A percentile compares a stretch with the other conserved stretches of the same genome.
These are phyloP conservation scores for Xestia xanthographa DNA, from an alignment of 2,888 invertebrate genomes.

Conservation along the genomic window DNA sequence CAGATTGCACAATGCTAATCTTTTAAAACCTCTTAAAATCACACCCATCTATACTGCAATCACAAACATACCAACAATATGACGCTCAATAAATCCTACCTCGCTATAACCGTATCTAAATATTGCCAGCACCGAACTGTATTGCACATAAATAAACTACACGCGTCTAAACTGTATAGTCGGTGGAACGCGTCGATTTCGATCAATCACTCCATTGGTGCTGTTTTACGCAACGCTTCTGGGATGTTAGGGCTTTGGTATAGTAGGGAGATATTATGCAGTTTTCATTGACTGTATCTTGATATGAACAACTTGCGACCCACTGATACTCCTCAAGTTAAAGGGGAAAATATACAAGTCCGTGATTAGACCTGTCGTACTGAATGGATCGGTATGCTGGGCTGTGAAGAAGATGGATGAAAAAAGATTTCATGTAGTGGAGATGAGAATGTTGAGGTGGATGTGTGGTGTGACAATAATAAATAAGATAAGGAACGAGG, in stretches of 20 bases:
- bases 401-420: too few relatives aligned
- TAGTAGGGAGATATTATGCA: too few relatives aligned
- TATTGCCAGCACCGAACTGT: slow-evolving; percentile 24
- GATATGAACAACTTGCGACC: too few relatives aligned
- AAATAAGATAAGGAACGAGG: too few relatives aligned
- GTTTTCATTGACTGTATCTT: not conserved
- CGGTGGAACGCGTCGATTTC: slow-evolving; percentile 41
- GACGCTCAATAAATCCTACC: slow-evolving; percentile 41
- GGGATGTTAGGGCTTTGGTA: slow-evolving; percentile 19
- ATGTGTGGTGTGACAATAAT: too few relatives aligned
- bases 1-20: not conserved
- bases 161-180: slow-evolving; percentile 8
- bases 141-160: slow-evolving; percentile 49
- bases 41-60: not conserved
- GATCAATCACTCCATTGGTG: slow-evolving; percentile 59
- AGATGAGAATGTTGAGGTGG: too few relatives aligned
- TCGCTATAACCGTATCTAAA: slow-evolving; percentile 31
- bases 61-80: slow-evolving; percentile 9
- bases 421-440: too few relatives aligned
- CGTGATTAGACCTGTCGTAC: too few relatives aligned
- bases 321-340: too few relatives aligned
- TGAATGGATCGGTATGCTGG: too few relatives aligned
- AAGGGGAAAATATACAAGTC: too few relatives aligned
- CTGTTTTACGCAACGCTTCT: slow-evolving; percentile 50
- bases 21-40: not conserved